phyloP scores from a whole-genome alignment of 2,113 vertebrate genomes.

The Saccopteryx leptura region DNA sequence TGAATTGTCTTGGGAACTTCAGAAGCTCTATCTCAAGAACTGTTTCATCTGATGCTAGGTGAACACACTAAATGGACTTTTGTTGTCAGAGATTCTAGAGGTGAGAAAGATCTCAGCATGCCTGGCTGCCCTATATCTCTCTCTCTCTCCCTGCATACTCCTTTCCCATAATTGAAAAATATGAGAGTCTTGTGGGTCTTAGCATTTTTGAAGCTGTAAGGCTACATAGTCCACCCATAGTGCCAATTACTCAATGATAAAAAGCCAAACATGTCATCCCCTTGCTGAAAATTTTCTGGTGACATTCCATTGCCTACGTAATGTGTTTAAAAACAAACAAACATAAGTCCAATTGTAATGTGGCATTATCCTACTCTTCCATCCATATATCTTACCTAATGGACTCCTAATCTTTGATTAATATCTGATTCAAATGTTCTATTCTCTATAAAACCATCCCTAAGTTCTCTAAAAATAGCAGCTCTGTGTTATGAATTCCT shows the following conservation, averaged over 20 bases:
- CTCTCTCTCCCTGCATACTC: background rate
- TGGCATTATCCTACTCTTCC: background rate
- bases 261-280: background rate
- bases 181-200: background rate
- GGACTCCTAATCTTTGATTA: constrained; percentile 16
- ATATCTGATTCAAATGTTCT: constrained; percentile 24
- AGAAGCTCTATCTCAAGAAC: background rate
- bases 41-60: background rate
- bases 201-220: background rate
- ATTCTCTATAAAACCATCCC: background rate
- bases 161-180: background rate
- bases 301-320: background rate
- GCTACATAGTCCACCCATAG: background rate
- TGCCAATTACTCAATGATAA: background rate
- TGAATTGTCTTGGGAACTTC: background rate
- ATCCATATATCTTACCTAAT: background rate
- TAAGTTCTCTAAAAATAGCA: background rate
- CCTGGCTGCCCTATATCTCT: background rate
- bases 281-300: constrained; percentile 2
- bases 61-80: background rate
- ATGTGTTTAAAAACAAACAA: background rate
- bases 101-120: background rate
- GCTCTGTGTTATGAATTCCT: constrained; percentile 33
- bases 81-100: background rate
- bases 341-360: background rate